Evolutionary conservation across 2,113 vertebrate species (phyloP).

Genomic region (Cyrtonyx montezumae): DNA sequence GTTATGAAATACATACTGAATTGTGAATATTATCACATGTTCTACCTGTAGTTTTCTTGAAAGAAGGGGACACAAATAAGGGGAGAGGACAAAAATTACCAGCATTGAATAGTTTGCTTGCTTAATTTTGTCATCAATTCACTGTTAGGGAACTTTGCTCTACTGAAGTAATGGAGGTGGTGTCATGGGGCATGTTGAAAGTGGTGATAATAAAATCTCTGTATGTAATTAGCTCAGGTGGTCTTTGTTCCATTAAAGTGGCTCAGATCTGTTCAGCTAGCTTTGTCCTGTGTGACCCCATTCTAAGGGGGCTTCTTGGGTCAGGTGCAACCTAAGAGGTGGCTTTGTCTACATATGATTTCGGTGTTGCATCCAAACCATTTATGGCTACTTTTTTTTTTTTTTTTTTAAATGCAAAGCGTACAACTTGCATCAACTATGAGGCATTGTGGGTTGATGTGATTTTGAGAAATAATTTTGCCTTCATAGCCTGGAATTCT

Average conservation of each 20-base stretch:
- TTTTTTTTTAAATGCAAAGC: not conserved
- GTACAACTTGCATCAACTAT: not conserved
- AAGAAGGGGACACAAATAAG: not conserved
- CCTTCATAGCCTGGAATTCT: conserved; percentile 1
- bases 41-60: not conserved
- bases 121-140: not conserved
- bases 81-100: not conserved
- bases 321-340: not conserved
- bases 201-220: not conserved
- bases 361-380: not conserved
- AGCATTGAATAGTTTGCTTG: not conserved
- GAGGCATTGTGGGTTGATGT: not conserved
- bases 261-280: not conserved
- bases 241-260: not conserved
- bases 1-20: fast-evolving
- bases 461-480: not conserved
- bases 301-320: not conserved
- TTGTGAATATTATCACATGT: not conserved
- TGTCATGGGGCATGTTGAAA: not conserved
- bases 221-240: not conserved
- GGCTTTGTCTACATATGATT: not conserved
- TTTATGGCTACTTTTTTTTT: not conserved
- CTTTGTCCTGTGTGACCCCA: fast-evolving
- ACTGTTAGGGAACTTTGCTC: not conserved
- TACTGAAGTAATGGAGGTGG: fast-evolving